Evolutionary conservation across 2,113 vertebrate species (phyloP).

Genomic region (Mionectes macconnelli): DNA sequence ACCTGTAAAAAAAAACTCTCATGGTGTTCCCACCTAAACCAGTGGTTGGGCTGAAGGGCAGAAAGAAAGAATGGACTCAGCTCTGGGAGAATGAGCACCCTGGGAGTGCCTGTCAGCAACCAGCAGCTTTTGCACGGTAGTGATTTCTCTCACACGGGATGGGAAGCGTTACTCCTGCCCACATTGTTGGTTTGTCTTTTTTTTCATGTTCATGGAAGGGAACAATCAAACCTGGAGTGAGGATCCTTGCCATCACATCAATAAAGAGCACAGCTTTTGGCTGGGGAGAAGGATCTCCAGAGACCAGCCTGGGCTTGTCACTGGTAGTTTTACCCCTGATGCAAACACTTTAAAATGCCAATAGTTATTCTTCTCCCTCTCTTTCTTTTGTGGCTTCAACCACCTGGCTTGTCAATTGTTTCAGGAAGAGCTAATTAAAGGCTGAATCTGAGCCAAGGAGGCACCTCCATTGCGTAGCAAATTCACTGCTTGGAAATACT

Average conservation of each 20-base stretch:
- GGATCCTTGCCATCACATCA: not conserved
- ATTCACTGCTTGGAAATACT: not conserved
- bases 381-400: not conserved
- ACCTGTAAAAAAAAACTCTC: not conserved
- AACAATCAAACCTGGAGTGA: not conserved
- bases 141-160: not conserved
- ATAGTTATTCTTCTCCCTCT: not conserved
- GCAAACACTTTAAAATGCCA: not conserved
- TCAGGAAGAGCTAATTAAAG: conserved; percentile 40
- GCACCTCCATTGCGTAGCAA: not conserved
- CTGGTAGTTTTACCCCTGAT: not conserved
- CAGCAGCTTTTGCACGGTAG: not conserved
- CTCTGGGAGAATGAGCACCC: not conserved
- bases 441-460: not conserved
- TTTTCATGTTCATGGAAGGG: not conserved
- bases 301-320: conserved; percentile 3
- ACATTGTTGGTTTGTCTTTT: not conserved
- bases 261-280: not conserved
- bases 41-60: not conserved
- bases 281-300: not conserved
- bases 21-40: not conserved
- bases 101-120: not conserved
- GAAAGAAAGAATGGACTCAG: not conserved
- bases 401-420: conserved; percentile 21
- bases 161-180: not conserved